phyloP scores from a whole-genome alignment of 2,888 invertebrate genomes.

The Sclerodermus sp. region DNA sequence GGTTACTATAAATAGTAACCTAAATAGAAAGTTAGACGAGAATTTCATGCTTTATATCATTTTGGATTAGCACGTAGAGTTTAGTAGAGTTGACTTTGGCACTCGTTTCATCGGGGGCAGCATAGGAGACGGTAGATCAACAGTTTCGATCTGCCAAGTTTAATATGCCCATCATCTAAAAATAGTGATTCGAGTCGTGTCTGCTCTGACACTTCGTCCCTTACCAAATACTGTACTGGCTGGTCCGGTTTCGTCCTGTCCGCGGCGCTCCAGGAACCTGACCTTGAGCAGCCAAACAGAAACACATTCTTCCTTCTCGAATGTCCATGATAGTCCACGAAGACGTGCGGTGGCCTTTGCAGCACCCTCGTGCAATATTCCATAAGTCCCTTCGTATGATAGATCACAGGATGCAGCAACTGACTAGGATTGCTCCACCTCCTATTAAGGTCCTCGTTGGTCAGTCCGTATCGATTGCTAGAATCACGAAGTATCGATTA shows the following conservation, averaged over 20 bases:
- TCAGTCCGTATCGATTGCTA: constrained; percentile 81
- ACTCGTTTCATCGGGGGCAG: no score
- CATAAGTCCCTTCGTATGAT: constrained; percentile 75
- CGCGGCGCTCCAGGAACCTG: constrained; percentile 69
- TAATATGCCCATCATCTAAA: constrained; percentile 12
- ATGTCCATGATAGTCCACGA: constrained; percentile 81
- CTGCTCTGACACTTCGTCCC: constrained; percentile 27
- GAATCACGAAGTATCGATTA: constrained; percentile 35
- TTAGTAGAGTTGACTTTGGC: no score
- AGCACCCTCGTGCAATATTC: constrained; percentile 66
- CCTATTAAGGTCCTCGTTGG: constrained; percentile 83
- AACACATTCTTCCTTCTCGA: constrained; percentile 84
- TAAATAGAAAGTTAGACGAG: no score
- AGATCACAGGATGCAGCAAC: constrained; percentile 78
- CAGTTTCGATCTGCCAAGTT: no score
- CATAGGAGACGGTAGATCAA: no score
- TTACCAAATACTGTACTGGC: constrained; percentile 66
- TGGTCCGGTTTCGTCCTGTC: constrained; percentile 64
- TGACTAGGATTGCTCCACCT: constrained; percentile 80
- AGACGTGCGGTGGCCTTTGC: constrained; percentile 66
- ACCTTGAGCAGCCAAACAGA: constrained; percentile 78
- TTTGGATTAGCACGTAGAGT: no score
- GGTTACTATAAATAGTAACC: no score
- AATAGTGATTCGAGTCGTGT: constrained; percentile 20
- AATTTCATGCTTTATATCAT: no score